Conservation (phyloP, 2,113 vertebrate species). For the Phodopus roborovskii region DNA sequence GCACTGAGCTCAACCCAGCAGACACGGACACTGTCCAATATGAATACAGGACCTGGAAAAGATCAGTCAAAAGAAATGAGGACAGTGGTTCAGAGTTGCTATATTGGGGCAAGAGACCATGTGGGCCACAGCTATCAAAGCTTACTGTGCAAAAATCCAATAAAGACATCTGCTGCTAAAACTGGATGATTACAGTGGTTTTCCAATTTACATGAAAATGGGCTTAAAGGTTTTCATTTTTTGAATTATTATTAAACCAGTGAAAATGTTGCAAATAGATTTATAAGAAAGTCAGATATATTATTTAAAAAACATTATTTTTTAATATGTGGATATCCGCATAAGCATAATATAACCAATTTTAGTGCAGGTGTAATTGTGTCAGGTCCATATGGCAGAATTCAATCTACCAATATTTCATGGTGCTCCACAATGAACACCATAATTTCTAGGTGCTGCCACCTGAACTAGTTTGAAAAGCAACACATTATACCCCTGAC, state of each 20-base stretch:
- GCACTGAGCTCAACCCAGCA: conserved; percentile 14
- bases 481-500: conserved; percentile 52
- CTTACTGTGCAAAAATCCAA: conserved; percentile 51
- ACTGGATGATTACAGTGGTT: conserved; percentile 58
- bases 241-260: conserved; percentile 61
- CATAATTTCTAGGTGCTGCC: conserved; percentile 65
- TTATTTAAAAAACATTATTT: conserved; percentile 64
- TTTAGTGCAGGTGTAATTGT: conserved; percentile 57
- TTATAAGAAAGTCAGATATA: conserved; percentile 52
- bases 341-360: conserved; percentile 45
- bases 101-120: conserved; percentile 19
- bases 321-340: conserved; percentile 41
- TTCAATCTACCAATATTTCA: conserved; percentile 70
- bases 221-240: conserved; percentile 62
- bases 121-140: conserved; percentile 40
- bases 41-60: conserved; percentile 50
- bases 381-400: conserved; percentile 45
- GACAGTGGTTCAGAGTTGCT: conserved; percentile 49
- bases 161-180: conserved; percentile 42
- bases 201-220: conserved; percentile 70
- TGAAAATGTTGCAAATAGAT: conserved; percentile 67
- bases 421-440: conserved; percentile 49
- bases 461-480: conserved; percentile 69
- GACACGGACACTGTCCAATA: background rate
- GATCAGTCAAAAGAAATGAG: conserved; percentile 49